A percentile compares a stretch with the other conserved stretches of the same genome.
Conservation (phyloP, 2,113 vertebrate genomes). For the Hoplias malabaricus region DNA sequence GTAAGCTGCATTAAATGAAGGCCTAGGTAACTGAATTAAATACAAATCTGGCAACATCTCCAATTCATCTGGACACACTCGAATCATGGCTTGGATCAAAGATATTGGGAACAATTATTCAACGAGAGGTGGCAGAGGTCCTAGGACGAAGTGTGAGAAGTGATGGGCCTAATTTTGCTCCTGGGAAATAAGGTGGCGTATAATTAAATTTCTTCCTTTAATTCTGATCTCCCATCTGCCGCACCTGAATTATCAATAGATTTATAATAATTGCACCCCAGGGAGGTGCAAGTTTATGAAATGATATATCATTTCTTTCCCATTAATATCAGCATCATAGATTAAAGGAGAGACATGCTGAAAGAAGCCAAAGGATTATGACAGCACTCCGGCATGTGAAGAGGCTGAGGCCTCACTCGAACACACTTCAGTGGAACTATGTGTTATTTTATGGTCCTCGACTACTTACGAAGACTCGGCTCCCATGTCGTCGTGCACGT, state of each 20-base stretch:
- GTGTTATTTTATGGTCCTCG: conserved; percentile 36
- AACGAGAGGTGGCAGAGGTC: conserved; percentile 1
- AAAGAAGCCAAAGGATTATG: conserved; percentile 20
- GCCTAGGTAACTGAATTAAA: conserved; percentile 4
- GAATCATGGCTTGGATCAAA: neutral
- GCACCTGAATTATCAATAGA: conserved; percentile 35
- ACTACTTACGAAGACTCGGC: conserved; percentile 46
- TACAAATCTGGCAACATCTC: neutral
- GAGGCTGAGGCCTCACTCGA: neutral
- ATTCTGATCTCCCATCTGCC: conserved; percentile 25
- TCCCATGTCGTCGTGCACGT: too few species aligned
- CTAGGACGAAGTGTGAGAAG: neutral
- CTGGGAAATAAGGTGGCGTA: neutral
- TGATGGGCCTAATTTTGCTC: conserved; percentile 33
- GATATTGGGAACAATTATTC: conserved; percentile 31
- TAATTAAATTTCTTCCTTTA: conserved; percentile 35
- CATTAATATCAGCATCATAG: neutral
- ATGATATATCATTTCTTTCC: neutral
- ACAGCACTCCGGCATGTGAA: conserved; percentile 6
- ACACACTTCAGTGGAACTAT: conserved; percentile 1
- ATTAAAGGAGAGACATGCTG: neutral
- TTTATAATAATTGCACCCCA: conserved; percentile 5
- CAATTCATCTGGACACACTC: neutral
- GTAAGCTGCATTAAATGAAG: neutral
- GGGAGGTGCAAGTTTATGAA: neutral